These are phyloP conservation scores for Chromobotia macracanthus DNA, from an alignment of 2,797 vertebrate genomes.

Conservation along the genomic window DNA sequence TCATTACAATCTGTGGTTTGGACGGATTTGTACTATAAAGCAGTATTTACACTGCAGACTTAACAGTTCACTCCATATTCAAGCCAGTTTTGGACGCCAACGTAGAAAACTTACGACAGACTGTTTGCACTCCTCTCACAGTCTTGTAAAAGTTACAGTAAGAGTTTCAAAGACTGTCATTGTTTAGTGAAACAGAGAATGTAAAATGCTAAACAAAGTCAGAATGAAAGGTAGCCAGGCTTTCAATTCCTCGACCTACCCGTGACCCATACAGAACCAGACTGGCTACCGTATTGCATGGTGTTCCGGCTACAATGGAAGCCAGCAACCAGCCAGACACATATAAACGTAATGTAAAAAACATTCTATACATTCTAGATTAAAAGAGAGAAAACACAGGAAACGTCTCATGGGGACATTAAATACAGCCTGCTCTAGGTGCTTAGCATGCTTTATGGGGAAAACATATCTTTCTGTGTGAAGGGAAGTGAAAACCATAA, in stretches of 20 bases:
- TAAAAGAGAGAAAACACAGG: conserved; percentile 44
- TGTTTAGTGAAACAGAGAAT: conserved; percentile 18
- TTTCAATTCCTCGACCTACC: conserved; percentile 63
- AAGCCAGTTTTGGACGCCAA: conserved; percentile 62
- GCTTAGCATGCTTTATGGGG: conserved; percentile 30
- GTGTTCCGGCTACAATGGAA: conserved; percentile 75
- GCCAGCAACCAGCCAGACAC: conserved; percentile 78
- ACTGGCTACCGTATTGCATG: conserved; percentile 79
- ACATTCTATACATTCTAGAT: conserved; percentile 56
- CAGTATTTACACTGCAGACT: conserved; percentile 68
- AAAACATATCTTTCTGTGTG: conserved; percentile 43
- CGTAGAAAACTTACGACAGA: conserved; percentile 62
- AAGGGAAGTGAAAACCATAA: conserved; percentile 30
- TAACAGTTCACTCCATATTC: conserved; percentile 67
- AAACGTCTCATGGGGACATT: conserved; percentile 36
- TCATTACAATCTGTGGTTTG: conserved; percentile 66
- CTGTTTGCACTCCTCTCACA: conserved; percentile 49
- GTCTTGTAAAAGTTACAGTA: conserved; percentile 11
- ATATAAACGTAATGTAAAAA: conserved; percentile 64
- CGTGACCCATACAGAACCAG: conserved; percentile 75
- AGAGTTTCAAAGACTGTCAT: conserved; percentile 6
- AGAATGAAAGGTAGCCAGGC: conserved; percentile 56
- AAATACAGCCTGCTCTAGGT: conserved; percentile 25
- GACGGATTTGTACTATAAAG: conserved; percentile 65
- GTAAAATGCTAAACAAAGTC: conserved; percentile 20